Evolutionary conservation across 2,113 vertebrate species (phyloP).

Genomic region (Myrmecophaga tridactyla): DNA sequence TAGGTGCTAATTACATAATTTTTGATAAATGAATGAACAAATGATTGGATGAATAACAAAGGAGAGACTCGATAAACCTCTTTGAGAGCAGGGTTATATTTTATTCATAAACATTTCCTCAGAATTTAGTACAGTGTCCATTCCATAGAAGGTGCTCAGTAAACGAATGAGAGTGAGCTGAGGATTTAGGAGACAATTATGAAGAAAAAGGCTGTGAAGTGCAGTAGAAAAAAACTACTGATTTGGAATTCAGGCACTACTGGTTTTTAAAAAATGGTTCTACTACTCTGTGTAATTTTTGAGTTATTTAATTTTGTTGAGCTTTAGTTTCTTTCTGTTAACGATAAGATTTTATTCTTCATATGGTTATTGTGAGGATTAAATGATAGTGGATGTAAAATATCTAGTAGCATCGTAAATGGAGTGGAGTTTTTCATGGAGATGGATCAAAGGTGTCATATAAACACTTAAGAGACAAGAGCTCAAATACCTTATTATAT

Average conservation of each 20-base stretch:
- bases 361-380: background rate
- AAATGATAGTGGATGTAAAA: constrained; percentile 9
- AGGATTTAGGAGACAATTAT: background rate
- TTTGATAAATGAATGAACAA: background rate
- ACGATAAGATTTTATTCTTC: background rate
- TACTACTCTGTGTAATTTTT: background rate
- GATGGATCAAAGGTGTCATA: background rate
- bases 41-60: background rate
- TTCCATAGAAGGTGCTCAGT: background rate
- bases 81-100: background rate
- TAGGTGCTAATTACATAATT: background rate
- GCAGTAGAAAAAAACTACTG: background rate
- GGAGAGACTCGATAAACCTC: background rate
- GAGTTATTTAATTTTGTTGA: background rate
- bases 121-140: background rate
- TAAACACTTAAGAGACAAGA: background rate
- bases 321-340: background rate
- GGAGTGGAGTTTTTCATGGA: background rate
- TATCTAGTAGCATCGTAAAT: background rate
- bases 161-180: background rate
- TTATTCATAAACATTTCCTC: background rate
- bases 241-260: background rate
- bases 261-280: background rate
- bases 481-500: background rate
- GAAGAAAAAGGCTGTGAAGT: background rate